Conservation (phyloP, 2,888 invertebrate species). For the Apomyelois bistriatella region DNA sequence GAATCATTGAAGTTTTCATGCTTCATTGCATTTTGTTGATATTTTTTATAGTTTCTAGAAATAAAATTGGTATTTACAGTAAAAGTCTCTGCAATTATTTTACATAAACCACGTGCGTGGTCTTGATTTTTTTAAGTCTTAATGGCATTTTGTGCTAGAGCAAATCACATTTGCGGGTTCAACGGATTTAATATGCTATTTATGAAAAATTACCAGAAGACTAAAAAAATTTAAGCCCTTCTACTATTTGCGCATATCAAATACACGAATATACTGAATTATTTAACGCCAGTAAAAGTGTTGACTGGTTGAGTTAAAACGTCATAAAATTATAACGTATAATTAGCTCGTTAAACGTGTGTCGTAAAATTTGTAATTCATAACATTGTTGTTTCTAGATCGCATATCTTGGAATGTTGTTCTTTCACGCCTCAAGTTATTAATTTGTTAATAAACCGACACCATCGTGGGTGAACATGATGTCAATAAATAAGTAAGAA, state of each 20-base stretch:
- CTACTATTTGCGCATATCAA: slow-evolving; percentile 7
- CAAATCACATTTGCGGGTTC: no score
- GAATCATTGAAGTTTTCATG: slow-evolving; percentile 9
- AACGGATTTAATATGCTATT: no score
- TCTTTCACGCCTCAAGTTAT: slow-evolving; percentile 53
- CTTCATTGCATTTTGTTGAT: background rate
- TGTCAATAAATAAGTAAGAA: background rate
- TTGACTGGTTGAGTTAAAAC: slow-evolving; percentile 56
- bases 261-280: slow-evolving; percentile 11
- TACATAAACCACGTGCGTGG: no score
- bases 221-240: background rate
- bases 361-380: slow-evolving; percentile 72
- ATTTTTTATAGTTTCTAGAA: background rate
- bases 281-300: slow-evolving; percentile 38
- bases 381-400: slow-evolving; percentile 73
- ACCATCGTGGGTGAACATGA: slow-evolving; percentile 50
- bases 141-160: no score
- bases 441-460: slow-evolving; percentile 67
- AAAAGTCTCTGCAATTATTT: no score
- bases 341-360: slow-evolving; percentile 57
- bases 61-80: no score
- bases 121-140: no score
- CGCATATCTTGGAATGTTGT: slow-evolving; percentile 56
- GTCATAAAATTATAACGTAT: slow-evolving; percentile 63
- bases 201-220: no score